Conservation (phyloP, 2,113 vertebrate genomes). For the Anser brachyrhynchus region DNA sequence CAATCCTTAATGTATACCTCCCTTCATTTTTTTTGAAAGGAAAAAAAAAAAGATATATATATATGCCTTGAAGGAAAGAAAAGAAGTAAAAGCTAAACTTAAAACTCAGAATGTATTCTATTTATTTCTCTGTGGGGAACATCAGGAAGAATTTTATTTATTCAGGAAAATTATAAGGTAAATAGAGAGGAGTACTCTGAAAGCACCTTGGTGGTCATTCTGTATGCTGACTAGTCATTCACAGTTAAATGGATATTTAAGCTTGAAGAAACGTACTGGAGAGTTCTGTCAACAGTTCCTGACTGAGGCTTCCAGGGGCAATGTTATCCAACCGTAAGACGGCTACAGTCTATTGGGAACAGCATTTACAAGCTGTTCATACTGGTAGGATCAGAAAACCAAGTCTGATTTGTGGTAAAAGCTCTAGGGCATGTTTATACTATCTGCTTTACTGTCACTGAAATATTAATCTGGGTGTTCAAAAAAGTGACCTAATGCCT, state of each 20-base stretch:
- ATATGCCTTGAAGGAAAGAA: not conserved
- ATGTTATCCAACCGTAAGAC: slow-evolving; percentile 40
- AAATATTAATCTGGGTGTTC: slow-evolving; percentile 47
- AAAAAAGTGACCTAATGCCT: not conserved
- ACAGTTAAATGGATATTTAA: slow-evolving; percentile 48
- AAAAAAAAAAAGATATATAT: too few species aligned
- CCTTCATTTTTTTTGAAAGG: not conserved
- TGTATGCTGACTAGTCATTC: not conserved
- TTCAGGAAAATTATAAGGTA: not conserved
- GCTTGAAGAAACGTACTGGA: slow-evolving; percentile 44
- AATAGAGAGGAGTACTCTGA: not conserved
- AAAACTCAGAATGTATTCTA: not conserved
- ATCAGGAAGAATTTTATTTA: not conserved
- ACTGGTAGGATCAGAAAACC: slow-evolving; percentile 61
- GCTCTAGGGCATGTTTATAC: slow-evolving; percentile 54
- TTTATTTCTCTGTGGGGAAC: not conserved
- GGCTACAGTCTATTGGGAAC: slow-evolving; percentile 59
- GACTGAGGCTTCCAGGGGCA: not conserved
- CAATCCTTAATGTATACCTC: not conserved
- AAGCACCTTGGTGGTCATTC: slow-evolving; percentile 12
- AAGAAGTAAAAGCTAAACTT: not conserved
- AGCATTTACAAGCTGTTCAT: slow-evolving; percentile 66
- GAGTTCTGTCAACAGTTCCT: slow-evolving; percentile 51
- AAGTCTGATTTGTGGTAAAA: slow-evolving; percentile 59
- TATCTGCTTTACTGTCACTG: slow-evolving; percentile 39